phyloP scores from a whole-genome alignment of 2,113 vertebrate species.

The Chloropsis cyanopogon region DNA sequence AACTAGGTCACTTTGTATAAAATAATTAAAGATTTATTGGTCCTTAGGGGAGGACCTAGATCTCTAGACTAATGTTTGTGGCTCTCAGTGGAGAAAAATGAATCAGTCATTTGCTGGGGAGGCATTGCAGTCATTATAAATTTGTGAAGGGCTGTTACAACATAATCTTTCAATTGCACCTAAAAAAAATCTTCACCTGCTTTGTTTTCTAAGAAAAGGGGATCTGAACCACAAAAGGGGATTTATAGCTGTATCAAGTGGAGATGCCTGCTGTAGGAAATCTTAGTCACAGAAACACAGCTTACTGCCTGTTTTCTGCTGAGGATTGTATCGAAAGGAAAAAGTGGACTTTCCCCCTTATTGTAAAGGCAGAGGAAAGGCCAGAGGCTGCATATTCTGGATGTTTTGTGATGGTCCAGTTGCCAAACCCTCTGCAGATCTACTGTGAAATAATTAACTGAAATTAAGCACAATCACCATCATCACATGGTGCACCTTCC shows the following conservation, averaged over 20 bases:
- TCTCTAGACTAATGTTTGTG: not conserved
- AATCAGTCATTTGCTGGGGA: not conserved
- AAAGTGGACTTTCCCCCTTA: not conserved
- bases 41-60: slow-evolving; percentile 9
- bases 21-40: slow-evolving; percentile 56
- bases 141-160: not conserved
- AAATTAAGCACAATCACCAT: not conserved
- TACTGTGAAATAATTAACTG: not conserved
- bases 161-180: not conserved
- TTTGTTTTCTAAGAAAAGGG: not conserved
- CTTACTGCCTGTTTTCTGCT: not conserved
- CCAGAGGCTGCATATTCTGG: not conserved
- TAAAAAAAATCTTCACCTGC: not conserved
- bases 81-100: not conserved
- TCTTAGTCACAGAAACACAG: not conserved
- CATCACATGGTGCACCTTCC: not conserved
- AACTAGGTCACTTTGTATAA: slow-evolving; percentile 47
- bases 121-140: not conserved
- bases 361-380: not conserved
- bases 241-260: not conserved
- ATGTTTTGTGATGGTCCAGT: not conserved
- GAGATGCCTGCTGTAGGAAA: not conserved
- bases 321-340: not conserved
- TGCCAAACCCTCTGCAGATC: not conserved
- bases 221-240: not conserved